Base-by-base conservation (phyloP, 2,888 invertebrate species). In the Pogonocherus hispidulus region DNA sequence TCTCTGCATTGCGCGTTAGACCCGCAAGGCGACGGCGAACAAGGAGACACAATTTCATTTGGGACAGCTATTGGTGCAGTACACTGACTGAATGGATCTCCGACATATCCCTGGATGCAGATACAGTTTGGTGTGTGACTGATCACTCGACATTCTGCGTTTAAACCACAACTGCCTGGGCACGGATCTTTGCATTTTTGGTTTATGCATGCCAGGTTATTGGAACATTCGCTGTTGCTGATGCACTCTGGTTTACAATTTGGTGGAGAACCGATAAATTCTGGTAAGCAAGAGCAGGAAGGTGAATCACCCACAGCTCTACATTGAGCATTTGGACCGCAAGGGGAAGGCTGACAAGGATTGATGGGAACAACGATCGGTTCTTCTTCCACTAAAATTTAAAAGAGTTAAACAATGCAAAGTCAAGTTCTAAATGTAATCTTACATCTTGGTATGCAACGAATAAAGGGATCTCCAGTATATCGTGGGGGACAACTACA, bases 181-280 rank as follows among this genome's bases (percentile, higher is more conserved):
- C 94, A 94, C 3, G 93, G 93, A 81, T 92, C 91, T 84, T 88
- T 89, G 81, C 94, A 94, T 86, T 92, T 92, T 79, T 91, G 90
- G 79, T 91, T 91, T 9, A 92, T 88, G 80, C 94, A 94, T 44
- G 93, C 93, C 80, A 89, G 86, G 76, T 91, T 89, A 79, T 88
- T 90, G 0, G 90, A 76, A 81, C 94, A 94, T 83, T 93, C 93
- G 35, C 91, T 88, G 83, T 90, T 93, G 8, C 89, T 88, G 8
- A 91, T 88, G 81, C 94, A 94, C 85, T 93, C 92, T 2, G 93
- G 93, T 78, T 85, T 81, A 76, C 88, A 88, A 70, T 86, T 87
- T 32, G 87, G 87, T 18, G 87, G 87, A 22, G 82, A 75, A 35
- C 87, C 87, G n/a, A 84, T 79, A 69, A 84, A 87, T 71, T 84